Conservation (phyloP, 2,888 invertebrate genomes). For the Cheilosia impressa region DNA sequence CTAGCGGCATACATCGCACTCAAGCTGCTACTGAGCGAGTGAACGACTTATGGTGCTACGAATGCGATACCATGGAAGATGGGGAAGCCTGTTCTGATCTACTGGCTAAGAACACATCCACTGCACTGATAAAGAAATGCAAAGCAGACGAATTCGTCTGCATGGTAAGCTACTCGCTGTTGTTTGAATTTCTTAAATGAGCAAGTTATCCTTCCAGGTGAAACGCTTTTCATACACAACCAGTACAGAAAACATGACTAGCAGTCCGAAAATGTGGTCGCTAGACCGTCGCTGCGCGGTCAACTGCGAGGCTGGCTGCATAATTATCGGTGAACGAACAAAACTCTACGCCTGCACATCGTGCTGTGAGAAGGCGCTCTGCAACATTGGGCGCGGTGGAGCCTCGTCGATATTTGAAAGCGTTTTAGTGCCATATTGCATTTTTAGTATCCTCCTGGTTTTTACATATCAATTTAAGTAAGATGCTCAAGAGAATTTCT, state of each 20-base stretch:
- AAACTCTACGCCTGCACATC: constrained; percentile 94
- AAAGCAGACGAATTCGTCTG: constrained; percentile 90
- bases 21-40: constrained; percentile 90
- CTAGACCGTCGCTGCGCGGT: constrained; percentile 92
- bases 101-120: constrained; percentile 85
- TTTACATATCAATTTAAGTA: constrained; percentile 57
- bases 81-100: constrained; percentile 89
- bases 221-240: constrained; percentile 93
- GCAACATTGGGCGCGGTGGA: constrained; percentile 89
- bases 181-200: background rate
- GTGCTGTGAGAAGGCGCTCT: constrained; percentile 91
- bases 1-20: constrained; percentile 89
- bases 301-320: constrained; percentile 94
- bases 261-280: constrained; percentile 92
- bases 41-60: constrained; percentile 92
- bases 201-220: constrained; percentile 83
- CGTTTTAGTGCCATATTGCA: constrained; percentile 5
- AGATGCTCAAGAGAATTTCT: constrained; percentile 2
- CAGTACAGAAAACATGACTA: constrained; percentile 91
- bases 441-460: constrained; percentile 29
- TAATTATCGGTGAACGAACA: constrained; percentile 94
- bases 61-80: constrained; percentile 90
- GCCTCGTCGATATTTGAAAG: constrained; percentile 61
- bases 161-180: constrained; percentile 86
- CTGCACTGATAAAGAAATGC: constrained; percentile 89